Evolutionary conservation across 2,888 invertebrate species (phyloP), one percentile per base, ranked within the genome.

Genomic region (Plusia festucae): DNA sequence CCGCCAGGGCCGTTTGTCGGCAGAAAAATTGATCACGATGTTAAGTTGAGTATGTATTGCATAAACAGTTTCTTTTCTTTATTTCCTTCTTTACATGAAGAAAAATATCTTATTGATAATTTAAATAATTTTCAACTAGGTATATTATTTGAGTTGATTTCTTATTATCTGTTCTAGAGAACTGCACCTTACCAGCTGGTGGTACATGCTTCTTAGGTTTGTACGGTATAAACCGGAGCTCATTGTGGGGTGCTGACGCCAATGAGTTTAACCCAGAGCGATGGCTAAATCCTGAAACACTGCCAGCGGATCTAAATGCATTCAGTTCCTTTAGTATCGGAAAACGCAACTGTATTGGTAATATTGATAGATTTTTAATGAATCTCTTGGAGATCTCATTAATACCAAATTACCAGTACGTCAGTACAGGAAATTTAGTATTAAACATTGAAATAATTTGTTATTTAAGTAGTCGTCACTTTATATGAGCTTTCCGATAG

Each of bases 251-350:
- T 0, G 40, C 68, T 0, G 83, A 85, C 57, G 79, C 72, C 0
- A 70, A 77, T 0, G 54, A 75, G 55, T 87, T 82, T 60, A 72
- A 60, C 1, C 87, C 85, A 1, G 84, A 83, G 46, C 65, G 87
- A 30, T 87, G 85, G 85, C 34, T 85, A 30, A 61, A 79, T 22
- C 54, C 64, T 0, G 27, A 27, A 7, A 64, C 18, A 0, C 20
- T 82, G 15, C 80, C 84, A 0, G 55, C 84, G 0, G 53, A 30
- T 22, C 7, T 6, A 18, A 18, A 0, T 6, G 6, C 20, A 0
- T 53, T 63, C 16, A 30, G 24, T 24, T 18, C 24, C 1, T 56
- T 56, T 2, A 62, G 56, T 51, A 3, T 62, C 0, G 55, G 55
- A 6, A 56, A n/a, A 20, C n/a, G 56, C 11, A 56, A 56, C 30